phyloP scores from a whole-genome alignment of 30 jellyfish, hydroid and myxozoan genomes.

The Nemopilema nomurai region DNA sequence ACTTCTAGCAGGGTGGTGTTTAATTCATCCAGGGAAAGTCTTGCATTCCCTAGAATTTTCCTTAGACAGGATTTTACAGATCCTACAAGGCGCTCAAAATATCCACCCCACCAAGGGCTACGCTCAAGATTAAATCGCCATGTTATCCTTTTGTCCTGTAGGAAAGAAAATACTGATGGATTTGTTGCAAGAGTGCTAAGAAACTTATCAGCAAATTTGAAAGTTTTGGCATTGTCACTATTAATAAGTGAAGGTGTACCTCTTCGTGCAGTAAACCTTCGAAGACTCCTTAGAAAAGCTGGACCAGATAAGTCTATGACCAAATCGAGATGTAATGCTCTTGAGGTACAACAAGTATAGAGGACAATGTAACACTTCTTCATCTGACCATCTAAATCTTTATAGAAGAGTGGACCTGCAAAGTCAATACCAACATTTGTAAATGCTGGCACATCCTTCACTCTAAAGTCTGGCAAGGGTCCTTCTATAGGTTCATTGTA shows the following conservation, averaged over 20 bases:
- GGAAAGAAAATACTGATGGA: neutral
- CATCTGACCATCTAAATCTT: slow-evolving; percentile 13
- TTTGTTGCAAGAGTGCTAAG: neutral
- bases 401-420: slow-evolving; percentile 25
- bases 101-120: neutral
- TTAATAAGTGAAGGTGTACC: slow-evolving; percentile 33
- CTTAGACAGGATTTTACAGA: neutral
- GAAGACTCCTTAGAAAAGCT: slow-evolving; percentile 10
- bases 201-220: slow-evolving; percentile 18
- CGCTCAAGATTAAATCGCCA: neutral
- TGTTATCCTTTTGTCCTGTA: neutral
- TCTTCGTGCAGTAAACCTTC: slow-evolving; percentile 31
- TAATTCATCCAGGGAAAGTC: neutral
- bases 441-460: slow-evolving; percentile 29
- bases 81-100: neutral
- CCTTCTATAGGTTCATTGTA: slow-evolving; percentile 19
- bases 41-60: neutral
- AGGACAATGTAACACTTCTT: slow-evolving; percentile 21
- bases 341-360: slow-evolving; percentile 9
- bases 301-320: slow-evolving; percentile 12
- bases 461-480: slow-evolving; percentile 50
- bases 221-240: slow-evolving; percentile 19
- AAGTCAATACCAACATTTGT: slow-evolving; percentile 16
- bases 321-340: slow-evolving; percentile 23
- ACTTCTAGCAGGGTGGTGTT: neutral